Evolutionary conservation across 2,888 invertebrate species (phyloP).

Genomic region (Limnephilus lunatus): DNA sequence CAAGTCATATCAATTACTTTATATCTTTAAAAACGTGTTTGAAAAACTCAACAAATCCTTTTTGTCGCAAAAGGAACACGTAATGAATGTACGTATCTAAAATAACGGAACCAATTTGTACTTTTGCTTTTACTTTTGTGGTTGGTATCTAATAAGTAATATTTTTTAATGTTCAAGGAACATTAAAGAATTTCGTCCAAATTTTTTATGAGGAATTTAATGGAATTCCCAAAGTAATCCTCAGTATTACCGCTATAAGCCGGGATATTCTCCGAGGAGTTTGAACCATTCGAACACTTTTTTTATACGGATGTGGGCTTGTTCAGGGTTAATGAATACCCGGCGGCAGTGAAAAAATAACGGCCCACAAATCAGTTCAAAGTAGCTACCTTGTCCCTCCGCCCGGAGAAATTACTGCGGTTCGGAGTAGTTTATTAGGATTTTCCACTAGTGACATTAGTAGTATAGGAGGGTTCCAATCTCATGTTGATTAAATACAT

Average conservation of each 20-base stretch:
- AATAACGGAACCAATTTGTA: neutral
- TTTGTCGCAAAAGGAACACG: too few relatives aligned
- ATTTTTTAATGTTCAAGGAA: neutral
- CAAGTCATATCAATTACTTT: too few relatives aligned
- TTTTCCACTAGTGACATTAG: neutral
- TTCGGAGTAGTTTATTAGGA: neutral
- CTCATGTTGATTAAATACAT: too few relatives aligned
- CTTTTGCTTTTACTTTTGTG: neutral
- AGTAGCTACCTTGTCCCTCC: neutral
- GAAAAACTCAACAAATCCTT: too few relatives aligned
- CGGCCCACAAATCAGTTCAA: neutral
- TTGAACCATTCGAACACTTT: neutral
- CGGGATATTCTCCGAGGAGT: neutral
- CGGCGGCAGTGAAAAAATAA: neutral
- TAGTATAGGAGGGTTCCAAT: neutral
- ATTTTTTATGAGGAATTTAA: neutral
- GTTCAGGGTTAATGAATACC: neutral
- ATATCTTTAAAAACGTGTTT: too few relatives aligned
- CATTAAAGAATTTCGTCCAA: neutral
- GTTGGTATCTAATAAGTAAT: too few relatives aligned
- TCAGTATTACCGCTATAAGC: neutral
- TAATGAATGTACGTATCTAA: neutral
- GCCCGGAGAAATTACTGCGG: neutral
- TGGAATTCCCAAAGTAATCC: neutral
- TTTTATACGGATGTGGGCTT: neutral